Percentiles rank a stretch among this genome's conserved stretches.
These are phyloP conservation scores for Noctua janthina DNA, from an alignment of 2,888 invertebrate genomes.

Conservation along the genomic window DNA sequence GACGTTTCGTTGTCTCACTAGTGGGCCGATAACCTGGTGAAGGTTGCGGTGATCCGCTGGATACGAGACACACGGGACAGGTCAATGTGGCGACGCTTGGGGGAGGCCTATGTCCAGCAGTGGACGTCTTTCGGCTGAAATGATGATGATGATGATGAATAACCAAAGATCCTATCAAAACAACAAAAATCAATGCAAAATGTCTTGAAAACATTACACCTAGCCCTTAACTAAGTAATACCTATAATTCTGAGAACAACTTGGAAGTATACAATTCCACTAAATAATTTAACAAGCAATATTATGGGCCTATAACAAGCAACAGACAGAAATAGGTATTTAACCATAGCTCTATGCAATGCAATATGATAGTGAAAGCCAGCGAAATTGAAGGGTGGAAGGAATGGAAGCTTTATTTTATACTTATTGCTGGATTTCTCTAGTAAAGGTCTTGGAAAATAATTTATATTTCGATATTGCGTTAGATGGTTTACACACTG, in stretches of 20 bases:
- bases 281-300: constrained; percentile 45
- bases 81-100: too few relatives aligned
- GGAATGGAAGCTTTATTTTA: constrained; percentile 80
- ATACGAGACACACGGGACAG: too few relatives aligned
- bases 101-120: too few relatives aligned
- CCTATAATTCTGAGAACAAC: constrained; percentile 21
- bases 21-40: too few relatives aligned
- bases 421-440: constrained; percentile 82
- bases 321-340: constrained; percentile 75
- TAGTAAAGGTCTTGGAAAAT: constrained; percentile 78
- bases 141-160: too few relatives aligned
- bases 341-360: constrained; percentile 80
- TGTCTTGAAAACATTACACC: neutral
- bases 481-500: constrained; percentile 63
- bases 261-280: constrained; percentile 34
- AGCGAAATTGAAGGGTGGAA: constrained; percentile 81
- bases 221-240: constrained; percentile 2
- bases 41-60: too few relatives aligned
- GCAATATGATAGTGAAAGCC: constrained; percentile 84
- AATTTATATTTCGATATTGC: constrained; percentile 73
- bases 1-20: too few relatives aligned
- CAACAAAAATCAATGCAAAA: neutral
- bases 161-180: neutral
- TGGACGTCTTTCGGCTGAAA: too few relatives aligned
- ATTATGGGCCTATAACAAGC: constrained; percentile 30